Evolutionary conservation across 2,113 vertebrate species (phyloP), one percentile per base, ranked within the genome.

Genomic region (Leptobrachium leishanense): DNA sequence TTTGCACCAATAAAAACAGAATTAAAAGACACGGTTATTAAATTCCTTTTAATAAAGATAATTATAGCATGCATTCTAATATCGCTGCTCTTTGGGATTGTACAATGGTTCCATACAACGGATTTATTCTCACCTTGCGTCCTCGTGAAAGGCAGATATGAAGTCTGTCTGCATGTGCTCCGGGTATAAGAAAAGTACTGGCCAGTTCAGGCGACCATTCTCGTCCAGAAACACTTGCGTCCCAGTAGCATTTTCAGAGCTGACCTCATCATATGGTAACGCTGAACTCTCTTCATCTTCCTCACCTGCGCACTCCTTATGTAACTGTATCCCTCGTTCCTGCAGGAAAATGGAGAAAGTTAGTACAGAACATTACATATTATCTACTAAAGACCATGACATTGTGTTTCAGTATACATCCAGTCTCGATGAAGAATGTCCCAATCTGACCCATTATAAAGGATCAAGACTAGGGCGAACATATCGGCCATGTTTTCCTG

Each of bases 141-240:
- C 93, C 84, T 99, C 97, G 0, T 93, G 94, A 82, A 99, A 98
- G 53, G 95, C 94, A 0, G 95, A 92, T 82, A 97, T 91, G 85
- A 99, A 97, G 85, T 99, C 98, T 0, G 93, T 98, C 82, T 99
- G 97, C 53, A 91, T 86, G 0, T 98, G 91, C 81, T 99, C 98
- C 0, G 97, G 98, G 77, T 99, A 99, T 42, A 99, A 90, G 70
- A 99, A 94, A 63, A 99, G 89, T 40, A 98, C 96, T 0, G 97
- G 97, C 98, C 98, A 99, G 84, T 90, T 91, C 10, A 99, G 87
- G 64, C 13, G 85, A 75, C 94, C 94, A 76, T 94, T 90, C 41
- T 93, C 91, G 77, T 97, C 95, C 10, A 96, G 55, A 74, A 85
- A 92, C 66, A 97, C 94, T 63, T 86, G 90, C 54, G 92, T 87